phyloP scores from a whole-genome alignment of 2,797 vertebrate genomes.

The Sarcophilus harrisii region DNA sequence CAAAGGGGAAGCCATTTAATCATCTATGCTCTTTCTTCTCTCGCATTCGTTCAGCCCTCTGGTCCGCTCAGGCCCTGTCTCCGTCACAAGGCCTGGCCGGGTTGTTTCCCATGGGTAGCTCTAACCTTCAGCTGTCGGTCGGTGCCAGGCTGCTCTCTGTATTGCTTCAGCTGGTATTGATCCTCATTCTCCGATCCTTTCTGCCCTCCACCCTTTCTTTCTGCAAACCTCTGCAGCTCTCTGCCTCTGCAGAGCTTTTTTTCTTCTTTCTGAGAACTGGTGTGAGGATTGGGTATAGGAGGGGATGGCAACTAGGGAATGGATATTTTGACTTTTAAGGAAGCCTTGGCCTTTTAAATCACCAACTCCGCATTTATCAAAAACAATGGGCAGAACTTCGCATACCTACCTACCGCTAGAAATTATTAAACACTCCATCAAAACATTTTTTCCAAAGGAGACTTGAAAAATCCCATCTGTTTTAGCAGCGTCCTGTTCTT shows the following conservation, averaged over 20 bases:
- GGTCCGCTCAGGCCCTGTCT: slow-evolving; percentile 16
- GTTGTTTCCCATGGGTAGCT: slow-evolving; percentile 11
- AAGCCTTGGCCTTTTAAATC: slow-evolving; percentile 35
- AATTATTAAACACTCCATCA: slow-evolving; percentile 41
- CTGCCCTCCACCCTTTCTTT: slow-evolving; percentile 4
- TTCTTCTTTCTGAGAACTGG: slow-evolving; percentile 16
- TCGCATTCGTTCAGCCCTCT: slow-evolving; percentile 25
- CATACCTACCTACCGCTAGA: slow-evolving; percentile 7
- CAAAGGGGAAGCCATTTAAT: slow-evolving; percentile 7
- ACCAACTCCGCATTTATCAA: slow-evolving; percentile 24
- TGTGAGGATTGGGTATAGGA: background rate
- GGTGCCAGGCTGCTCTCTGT: slow-evolving; percentile 22
- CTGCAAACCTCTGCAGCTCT: slow-evolving; percentile 39
- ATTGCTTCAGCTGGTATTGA: slow-evolving; percentile 12
- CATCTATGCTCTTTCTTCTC: slow-evolving; percentile 34
- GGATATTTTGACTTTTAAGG: slow-evolving; percentile 39
- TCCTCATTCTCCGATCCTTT: slow-evolving; percentile 49
- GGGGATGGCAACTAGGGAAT: background rate
- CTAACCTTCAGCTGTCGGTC: slow-evolving; percentile 41
- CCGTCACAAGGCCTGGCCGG: background rate
- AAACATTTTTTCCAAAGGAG: slow-evolving; percentile 7
- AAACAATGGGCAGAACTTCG: background rate
- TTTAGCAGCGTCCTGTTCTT: background rate
- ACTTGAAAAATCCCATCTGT: background rate
- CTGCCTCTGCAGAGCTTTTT: slow-evolving; percentile 19